phyloP scores from a whole-genome alignment of 2,888 invertebrate genomes.

The Magallana nippona region DNA sequence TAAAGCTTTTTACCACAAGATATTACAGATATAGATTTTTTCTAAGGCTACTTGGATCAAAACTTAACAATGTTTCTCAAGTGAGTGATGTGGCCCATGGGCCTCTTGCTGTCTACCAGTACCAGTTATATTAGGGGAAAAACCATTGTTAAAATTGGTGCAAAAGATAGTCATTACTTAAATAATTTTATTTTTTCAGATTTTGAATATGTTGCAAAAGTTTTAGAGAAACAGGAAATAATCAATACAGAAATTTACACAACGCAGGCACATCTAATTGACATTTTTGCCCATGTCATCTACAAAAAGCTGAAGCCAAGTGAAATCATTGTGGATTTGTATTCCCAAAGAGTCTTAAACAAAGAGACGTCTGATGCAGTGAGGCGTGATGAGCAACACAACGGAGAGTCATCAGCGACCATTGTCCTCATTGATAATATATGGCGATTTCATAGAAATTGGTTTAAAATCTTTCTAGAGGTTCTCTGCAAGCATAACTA shows the following conservation, averaged over 20 bases:
- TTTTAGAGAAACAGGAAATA: background rate
- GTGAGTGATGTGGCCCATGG: too few species aligned
- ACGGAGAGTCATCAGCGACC: background rate
- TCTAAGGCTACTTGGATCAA: too few species aligned
- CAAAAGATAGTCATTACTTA: too few species aligned
- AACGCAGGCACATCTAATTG: background rate
- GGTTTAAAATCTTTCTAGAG: background rate
- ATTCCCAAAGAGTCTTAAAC: background rate
- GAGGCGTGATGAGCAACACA: background rate
- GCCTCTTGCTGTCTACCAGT: too few species aligned
- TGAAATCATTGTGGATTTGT: constrained; percentile 7
- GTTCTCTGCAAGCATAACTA: background rate
- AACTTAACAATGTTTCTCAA: too few species aligned
- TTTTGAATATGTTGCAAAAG: background rate
- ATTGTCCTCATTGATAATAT: constrained; percentile 24
- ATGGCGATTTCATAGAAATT: background rate
- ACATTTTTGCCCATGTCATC: constrained; percentile 4
- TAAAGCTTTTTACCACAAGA: too few species aligned
- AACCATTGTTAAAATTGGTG: too few species aligned
- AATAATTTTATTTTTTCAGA: background rate
- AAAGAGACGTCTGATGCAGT: background rate
- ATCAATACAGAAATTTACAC: background rate
- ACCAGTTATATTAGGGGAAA: too few species aligned
- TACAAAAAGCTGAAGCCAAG: constrained; percentile 27
- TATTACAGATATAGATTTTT: too few species aligned